These are phyloP conservation scores for Anomalospiza imberbis DNA, from an alignment of 2,797 vertebrate species.

Conservation along the genomic window DNA sequence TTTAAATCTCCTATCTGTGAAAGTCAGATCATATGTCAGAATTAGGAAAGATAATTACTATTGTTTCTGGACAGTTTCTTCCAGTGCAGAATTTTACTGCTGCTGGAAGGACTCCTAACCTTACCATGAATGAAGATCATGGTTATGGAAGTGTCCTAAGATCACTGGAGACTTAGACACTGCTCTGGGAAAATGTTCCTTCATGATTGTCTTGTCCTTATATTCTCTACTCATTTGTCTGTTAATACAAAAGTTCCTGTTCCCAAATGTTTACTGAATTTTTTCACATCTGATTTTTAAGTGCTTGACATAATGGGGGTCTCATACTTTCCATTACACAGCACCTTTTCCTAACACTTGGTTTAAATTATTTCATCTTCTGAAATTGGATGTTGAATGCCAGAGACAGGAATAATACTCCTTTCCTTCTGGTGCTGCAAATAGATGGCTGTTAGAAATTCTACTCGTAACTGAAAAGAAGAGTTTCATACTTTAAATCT, in stretches of 20 bases:
- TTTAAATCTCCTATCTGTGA: neutral
- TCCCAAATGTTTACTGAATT: neutral
- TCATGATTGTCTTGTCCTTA: neutral
- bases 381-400: neutral
- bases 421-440: neutral
- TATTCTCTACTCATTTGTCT: neutral
- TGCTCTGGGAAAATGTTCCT: neutral
- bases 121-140: neutral
- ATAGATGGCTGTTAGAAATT: neutral
- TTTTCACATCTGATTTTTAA: neutral
- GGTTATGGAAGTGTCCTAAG: neutral
- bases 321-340: neutral
- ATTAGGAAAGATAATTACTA: neutral
- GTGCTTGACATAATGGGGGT: neutral
- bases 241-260: neutral
- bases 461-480: neutral
- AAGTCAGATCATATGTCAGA: neutral
- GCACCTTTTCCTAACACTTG: neutral
- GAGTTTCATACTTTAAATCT: neutral
- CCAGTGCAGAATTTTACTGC: neutral
- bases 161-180: neutral
- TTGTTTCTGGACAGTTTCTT: neutral
- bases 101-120: neutral
- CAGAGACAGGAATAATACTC: neutral
- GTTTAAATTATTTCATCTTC: neutral